These are phyloP conservation scores for Agriotes lineatus DNA, from an alignment of 2,888 invertebrate genomes.

Conservation along the genomic window DNA sequence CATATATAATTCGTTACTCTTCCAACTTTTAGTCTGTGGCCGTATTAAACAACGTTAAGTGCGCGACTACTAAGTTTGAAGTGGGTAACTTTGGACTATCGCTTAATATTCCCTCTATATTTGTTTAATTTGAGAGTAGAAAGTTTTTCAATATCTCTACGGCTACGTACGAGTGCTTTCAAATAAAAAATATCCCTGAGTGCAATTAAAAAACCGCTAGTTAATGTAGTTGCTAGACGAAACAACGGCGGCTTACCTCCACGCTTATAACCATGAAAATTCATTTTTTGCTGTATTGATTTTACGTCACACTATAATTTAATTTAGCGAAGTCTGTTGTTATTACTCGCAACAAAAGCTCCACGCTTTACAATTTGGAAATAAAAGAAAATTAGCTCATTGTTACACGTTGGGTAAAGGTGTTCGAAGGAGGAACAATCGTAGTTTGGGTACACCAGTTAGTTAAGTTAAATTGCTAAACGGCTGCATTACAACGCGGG, in stretches of 20 bases:
- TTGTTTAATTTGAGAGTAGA: not conserved
- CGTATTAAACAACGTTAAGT: too few relatives aligned
- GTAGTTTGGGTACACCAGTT: too few relatives aligned
- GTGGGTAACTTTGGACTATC: not conserved
- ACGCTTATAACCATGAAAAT: not conserved
- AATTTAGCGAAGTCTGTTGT: not conserved
- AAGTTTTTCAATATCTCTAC: slow-evolving; percentile 8
- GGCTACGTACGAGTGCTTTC: not conserved
- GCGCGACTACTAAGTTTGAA: not conserved
- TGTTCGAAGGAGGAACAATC: too few relatives aligned
- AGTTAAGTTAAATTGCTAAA: too few relatives aligned
- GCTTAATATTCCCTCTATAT: not conserved
- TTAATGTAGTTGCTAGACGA: not conserved
- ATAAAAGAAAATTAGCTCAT: not conserved
- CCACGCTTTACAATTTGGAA: not conserved
- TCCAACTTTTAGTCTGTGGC: too few relatives aligned
- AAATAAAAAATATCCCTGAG: not conserved
- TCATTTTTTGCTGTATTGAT: not conserved
- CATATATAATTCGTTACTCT: too few relatives aligned
- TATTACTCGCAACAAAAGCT: not conserved
- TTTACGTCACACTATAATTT: slow-evolving; percentile 11
- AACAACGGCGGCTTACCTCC: not conserved
- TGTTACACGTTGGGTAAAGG: too few relatives aligned
- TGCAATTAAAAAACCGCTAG: not conserved
- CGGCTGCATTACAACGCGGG: too few relatives aligned